Evolutionary conservation across 2,113 vertebrate species (phyloP).

Genomic region (Gavialis gangeticus): DNA sequence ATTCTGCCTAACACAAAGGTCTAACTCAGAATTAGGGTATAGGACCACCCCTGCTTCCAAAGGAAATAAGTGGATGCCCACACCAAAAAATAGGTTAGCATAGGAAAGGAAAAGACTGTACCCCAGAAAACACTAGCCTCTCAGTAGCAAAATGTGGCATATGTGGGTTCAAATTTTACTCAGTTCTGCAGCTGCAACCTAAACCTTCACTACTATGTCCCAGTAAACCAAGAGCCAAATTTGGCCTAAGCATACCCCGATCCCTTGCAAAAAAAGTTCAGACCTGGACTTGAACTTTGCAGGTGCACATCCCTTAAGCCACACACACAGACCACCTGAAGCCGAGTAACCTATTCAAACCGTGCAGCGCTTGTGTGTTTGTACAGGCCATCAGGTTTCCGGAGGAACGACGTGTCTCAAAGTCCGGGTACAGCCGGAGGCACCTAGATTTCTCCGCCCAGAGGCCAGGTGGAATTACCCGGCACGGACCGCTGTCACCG

Average conservation of each 20-base stretch:
- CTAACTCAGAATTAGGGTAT: neutral
- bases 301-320: neutral
- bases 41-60: neutral
- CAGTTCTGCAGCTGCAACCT: neutral
- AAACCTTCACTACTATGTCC: neutral
- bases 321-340: neutral
- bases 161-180: neutral
- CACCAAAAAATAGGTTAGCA: neutral
- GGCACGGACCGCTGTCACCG: no score
- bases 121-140: neutral
- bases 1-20: neutral
- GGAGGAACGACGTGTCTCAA: neutral
- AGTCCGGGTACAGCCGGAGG: neutral
- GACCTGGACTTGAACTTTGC: neutral
- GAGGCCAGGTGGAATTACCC: neutral
- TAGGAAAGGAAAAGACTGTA: neutral
- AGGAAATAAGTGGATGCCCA: neutral
- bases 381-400: no score
- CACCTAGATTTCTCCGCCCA: neutral
- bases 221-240: neutral
- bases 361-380: no score
- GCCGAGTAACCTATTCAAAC: neutral
- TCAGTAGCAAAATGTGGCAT: neutral
- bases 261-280: neutral
- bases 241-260: accelerated